phyloP scores from a whole-genome alignment of 1,140 invertebrate species.

The Temnothorax curvispinosus region DNA sequence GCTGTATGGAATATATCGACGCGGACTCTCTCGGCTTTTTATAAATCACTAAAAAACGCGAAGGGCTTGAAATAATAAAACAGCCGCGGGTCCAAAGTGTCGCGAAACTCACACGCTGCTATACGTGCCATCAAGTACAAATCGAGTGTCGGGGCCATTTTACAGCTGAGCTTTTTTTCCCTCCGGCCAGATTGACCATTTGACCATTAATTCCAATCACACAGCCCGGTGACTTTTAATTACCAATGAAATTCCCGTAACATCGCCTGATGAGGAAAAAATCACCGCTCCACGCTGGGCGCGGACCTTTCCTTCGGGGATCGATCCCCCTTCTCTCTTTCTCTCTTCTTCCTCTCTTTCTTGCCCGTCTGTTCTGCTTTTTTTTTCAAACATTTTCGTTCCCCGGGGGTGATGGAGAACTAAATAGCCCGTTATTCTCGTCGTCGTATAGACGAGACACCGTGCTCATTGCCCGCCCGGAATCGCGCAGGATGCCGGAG shows the following conservation, averaged over 20 bases:
- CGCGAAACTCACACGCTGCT: slow-evolving; percentile 8
- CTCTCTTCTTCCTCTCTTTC: not conserved
- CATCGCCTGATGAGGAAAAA: slow-evolving; percentile 82
- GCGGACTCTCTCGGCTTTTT: not conserved
- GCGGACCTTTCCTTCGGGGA: slow-evolving; percentile 57
- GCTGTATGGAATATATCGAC: not conserved
- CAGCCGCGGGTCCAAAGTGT: slow-evolving; percentile 20
- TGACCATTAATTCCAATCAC: slow-evolving; percentile 86
- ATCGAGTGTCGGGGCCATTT: slow-evolving; percentile 58
- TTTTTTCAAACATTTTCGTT: slow-evolving; percentile 46
- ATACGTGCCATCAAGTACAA: slow-evolving; percentile 29
- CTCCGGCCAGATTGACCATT: slow-evolving; percentile 82
- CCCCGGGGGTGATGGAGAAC: slow-evolving; percentile 68
- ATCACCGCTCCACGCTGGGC: slow-evolving; percentile 74
- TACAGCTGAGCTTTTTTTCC: slow-evolving; percentile 75
- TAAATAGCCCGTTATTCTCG: slow-evolving; percentile 62
- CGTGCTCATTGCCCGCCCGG: slow-evolving; percentile 63
- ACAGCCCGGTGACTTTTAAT: slow-evolving; percentile 84
- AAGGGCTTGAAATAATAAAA: slow-evolving; percentile 42
- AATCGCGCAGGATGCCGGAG: slow-evolving; percentile 76
- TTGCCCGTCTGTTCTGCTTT: not conserved
- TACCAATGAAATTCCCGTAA: slow-evolving; percentile 84
- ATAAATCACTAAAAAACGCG: slow-evolving; percentile 6
- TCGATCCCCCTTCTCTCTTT: slow-evolving; percentile 47
- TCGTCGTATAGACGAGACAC: slow-evolving; percentile 55